Conservation (phyloP, 2,888 invertebrate genomes). For the Nomada hirtipes region DNA sequence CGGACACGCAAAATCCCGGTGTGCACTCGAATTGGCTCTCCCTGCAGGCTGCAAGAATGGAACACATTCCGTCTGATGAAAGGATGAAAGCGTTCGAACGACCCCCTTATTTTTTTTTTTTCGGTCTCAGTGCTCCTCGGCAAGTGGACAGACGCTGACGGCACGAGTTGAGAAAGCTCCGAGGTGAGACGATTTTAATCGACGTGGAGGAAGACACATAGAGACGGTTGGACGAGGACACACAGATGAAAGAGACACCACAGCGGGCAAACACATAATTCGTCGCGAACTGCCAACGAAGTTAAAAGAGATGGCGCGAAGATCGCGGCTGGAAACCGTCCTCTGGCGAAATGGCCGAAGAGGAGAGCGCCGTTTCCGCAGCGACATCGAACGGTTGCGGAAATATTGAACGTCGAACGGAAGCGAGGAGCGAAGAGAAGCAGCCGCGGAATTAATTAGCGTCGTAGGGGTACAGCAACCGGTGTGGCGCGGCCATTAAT, state of each 20-base stretch:
- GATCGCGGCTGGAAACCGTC: no score
- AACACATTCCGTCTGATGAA: slow-evolving; percentile 45
- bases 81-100: not conserved
- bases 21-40: slow-evolving; percentile 91
- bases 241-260: slow-evolving; percentile 12
- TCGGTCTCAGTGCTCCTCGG: not conserved
- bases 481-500: slow-evolving; percentile 57
- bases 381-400: not conserved
- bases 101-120: no score
- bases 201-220: slow-evolving; percentile 5
- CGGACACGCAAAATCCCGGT: slow-evolving; percentile 88
- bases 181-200: no score
- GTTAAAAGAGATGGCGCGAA: no score
- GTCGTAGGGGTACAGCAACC: slow-evolving; percentile 8
- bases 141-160: not conserved
- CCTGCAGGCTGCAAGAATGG: slow-evolving; percentile 87
- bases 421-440: slow-evolving; percentile 31
- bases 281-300: no score
- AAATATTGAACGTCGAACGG: slow-evolving; percentile 2
- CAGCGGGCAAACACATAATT: not conserved
- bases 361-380: not conserved
- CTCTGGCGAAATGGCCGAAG: not conserved
- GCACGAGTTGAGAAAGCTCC: slow-evolving; percentile 9
- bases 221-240: slow-evolving; percentile 21
- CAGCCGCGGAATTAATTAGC: slow-evolving; percentile 61